Percentiles rank a stretch among this genome's conserved stretches.
These are phyloP conservation scores for Ceyx erithaca DNA, from an alignment of 2,797 vertebrate species.

Conservation along the genomic window DNA sequence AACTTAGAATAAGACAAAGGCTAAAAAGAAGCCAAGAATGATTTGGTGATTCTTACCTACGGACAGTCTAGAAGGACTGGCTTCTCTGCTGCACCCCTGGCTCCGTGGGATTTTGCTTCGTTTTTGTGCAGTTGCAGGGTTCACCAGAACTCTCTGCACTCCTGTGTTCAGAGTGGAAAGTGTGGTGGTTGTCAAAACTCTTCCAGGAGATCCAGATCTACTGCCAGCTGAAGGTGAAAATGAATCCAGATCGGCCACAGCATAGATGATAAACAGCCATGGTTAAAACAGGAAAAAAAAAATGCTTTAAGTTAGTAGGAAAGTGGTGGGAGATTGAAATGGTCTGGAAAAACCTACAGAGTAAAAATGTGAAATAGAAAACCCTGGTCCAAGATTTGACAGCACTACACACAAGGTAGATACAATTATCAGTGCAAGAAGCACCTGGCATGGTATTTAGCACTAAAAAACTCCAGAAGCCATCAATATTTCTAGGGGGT, in stretches of 20 bases:
- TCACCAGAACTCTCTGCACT: conserved; percentile 88
- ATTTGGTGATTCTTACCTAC: conserved; percentile 85
- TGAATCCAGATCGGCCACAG: background rate
- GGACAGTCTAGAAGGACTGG: conserved; percentile 93
- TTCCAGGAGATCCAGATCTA: conserved; percentile 95
- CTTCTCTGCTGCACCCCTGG: conserved; percentile 97
- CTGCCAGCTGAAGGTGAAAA: conserved; percentile 89
- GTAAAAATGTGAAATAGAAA: background rate
- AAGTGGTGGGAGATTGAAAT: conserved; percentile 33
- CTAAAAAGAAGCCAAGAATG: background rate
- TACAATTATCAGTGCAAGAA: background rate
- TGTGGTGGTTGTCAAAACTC: conserved; percentile 91
- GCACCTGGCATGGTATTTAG: background rate
- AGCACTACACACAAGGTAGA: background rate
- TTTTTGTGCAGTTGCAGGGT: conserved; percentile 82
- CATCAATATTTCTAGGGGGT: background rate
- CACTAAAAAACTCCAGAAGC: background rate
- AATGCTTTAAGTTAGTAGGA: background rate
- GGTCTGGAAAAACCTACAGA: conserved; percentile 17
- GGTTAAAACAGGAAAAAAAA: background rate
- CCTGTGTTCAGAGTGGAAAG: conserved; percentile 92
- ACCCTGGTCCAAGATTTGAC: background rate
- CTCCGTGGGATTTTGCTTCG: conserved; percentile 96
- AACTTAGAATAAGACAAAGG: background rate
- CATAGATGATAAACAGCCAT: background rate